phyloP scores from a whole-genome alignment of 2,888 invertebrate genomes.

The Sthenelais limicola region DNA sequence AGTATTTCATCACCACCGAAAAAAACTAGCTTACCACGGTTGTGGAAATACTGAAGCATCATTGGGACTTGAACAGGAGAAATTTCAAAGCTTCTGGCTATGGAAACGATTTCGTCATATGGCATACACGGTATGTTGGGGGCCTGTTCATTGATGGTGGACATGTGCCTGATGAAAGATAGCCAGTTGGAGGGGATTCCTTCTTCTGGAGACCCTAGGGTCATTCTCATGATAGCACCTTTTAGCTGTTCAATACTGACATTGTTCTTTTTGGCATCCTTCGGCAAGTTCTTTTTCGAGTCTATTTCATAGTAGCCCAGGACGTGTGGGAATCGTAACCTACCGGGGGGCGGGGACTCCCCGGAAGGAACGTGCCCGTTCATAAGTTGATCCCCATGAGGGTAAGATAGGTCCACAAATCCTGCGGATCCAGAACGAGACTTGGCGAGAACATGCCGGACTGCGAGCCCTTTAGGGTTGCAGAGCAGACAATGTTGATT shows the following conservation, averaged over 20 bases:
- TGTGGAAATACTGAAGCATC: slow-evolving; percentile 54
- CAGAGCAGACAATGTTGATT: slow-evolving; percentile 52
- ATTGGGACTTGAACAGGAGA: slow-evolving; percentile 50
- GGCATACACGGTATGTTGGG: slow-evolving; percentile 53
- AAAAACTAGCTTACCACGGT: slow-evolving; percentile 54
- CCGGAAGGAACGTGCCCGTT: slow-evolving; percentile 51
- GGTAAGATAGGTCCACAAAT: slow-evolving; percentile 55
- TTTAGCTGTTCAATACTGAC: slow-evolving; percentile 56
- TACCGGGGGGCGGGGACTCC: slow-evolving; percentile 38
- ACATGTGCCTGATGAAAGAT: slow-evolving; percentile 52
- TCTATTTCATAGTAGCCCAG: slow-evolving; percentile 53
- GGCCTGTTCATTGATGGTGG: slow-evolving; percentile 51
- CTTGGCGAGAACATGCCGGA: slow-evolving; percentile 51
- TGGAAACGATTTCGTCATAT: slow-evolving; percentile 54
- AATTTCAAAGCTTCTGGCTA: slow-evolving; percentile 55
- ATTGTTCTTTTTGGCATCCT: slow-evolving; percentile 55
- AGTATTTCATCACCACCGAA: slow-evolving; percentile 53
- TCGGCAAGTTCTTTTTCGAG: slow-evolving; percentile 54
- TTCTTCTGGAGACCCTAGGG: slow-evolving; percentile 44
- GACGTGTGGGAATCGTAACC: slow-evolving; percentile 50
- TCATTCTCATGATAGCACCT: slow-evolving; percentile 52
- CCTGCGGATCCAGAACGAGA: slow-evolving; percentile 53
- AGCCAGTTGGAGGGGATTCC: slow-evolving; percentile 53
- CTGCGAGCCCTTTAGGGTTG: slow-evolving; percentile 51
- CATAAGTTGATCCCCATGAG: slow-evolving; percentile 49